A percentile compares a stretch with the other conserved stretches of the same genome.
Evolutionary conservation across 2,888 invertebrate species (phyloP).

Genomic region (Dicyrtomina minuta): DNA sequence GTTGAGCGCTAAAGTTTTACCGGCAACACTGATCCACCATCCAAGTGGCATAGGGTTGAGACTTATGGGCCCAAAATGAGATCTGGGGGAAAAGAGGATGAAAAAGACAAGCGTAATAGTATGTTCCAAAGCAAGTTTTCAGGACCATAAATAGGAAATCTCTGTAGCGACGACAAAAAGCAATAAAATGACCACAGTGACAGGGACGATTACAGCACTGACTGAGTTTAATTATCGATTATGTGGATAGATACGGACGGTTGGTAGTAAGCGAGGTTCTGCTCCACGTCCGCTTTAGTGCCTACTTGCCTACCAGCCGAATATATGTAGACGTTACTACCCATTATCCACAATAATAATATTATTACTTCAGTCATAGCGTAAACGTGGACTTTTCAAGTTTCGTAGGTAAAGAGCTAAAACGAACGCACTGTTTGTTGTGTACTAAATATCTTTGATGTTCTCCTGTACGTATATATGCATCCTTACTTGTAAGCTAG

Average conservation of each 20-base stretch:
- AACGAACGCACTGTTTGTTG: no score
- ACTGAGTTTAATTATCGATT: constrained; percentile 6
- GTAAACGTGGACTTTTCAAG: no score
- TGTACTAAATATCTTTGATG: no score
- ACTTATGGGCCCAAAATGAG: neutral
- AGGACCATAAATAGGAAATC: neutral
- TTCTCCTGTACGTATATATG: no score
- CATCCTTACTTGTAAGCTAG: no score
- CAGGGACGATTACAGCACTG: neutral
- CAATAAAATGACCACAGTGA: constrained; percentile 12
- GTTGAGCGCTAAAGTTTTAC: neutral
- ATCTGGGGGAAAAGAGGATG: neutral
- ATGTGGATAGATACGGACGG: constrained; percentile 10
- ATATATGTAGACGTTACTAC: no score
- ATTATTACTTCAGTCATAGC: no score
- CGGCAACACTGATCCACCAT: no score
- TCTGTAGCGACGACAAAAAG: constrained; percentile 4
- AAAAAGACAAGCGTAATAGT: neutral
- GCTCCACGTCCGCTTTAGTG: constrained; percentile 4
- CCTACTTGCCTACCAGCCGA: no score
- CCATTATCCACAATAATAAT: no score
- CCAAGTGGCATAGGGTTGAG: no score
- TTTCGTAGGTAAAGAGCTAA: no score
- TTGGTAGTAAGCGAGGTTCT: neutral
- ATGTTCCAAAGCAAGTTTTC: neutral